Percentiles rank a stretch among this genome's conserved stretches.
These are phyloP conservation scores for Aphidius ervi DNA, from an alignment of 1,140 invertebrate species.

Conservation along the genomic window DNA sequence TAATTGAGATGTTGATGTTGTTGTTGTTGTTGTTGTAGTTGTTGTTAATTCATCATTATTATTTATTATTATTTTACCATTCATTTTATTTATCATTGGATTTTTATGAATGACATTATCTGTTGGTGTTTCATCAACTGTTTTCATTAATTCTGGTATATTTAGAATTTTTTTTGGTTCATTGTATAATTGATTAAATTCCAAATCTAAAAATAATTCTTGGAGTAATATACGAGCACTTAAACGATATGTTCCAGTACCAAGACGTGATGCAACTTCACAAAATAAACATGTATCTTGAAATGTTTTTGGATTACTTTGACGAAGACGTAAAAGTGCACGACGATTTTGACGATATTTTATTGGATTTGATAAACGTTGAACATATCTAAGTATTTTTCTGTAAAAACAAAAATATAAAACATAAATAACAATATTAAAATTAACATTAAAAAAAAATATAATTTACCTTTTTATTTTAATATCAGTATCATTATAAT, in stretches of 20 bases:
- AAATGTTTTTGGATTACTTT: conserved; percentile 69
- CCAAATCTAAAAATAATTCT: conserved; percentile 87
- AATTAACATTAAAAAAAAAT: neutral
- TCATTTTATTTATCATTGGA: conserved; percentile 36
- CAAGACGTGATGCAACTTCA: conserved; percentile 78
- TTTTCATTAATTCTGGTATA: conserved; percentile 26
- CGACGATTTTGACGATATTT: conserved; percentile 64
- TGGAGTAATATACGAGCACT: conserved; percentile 84
- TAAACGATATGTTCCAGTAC: conserved; percentile 76
- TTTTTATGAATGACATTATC: conserved; percentile 10
- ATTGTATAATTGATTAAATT: conserved; percentile 60
- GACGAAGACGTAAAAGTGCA: conserved; percentile 74
- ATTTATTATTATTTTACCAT: conserved; percentile 34
- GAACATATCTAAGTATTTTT: conserved; percentile 61
- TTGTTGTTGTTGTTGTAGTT: conserved; percentile 2
- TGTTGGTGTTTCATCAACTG: conserved; percentile 25
- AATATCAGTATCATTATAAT: conserved; percentile 31
- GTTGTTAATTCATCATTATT: conserved; percentile 27
- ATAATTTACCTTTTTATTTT: conserved; percentile 40
- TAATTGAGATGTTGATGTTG: conserved; percentile 2
- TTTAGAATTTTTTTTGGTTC: conserved; percentile 40
- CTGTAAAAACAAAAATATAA: conserved; percentile 28
- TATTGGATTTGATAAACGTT: conserved; percentile 66
- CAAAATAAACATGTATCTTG: conserved; percentile 87
- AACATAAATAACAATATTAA: no score